Evolutionary conservation across 2,113 vertebrate genomes (phyloP).

Genomic region (Strix aluco): DNA sequence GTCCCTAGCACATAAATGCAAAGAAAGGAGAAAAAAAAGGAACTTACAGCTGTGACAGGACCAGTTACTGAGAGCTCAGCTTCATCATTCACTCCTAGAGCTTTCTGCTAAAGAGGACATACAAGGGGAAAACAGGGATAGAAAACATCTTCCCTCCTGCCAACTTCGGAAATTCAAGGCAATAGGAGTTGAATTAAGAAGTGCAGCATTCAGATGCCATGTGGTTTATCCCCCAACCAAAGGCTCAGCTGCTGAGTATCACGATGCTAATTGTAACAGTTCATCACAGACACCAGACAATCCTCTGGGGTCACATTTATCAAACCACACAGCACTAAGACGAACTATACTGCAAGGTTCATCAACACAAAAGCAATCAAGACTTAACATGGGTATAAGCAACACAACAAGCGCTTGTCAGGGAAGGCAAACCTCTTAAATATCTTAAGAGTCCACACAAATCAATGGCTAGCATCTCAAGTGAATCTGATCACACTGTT

Average conservation of each 20-base stretch:
- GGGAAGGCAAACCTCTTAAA: neutral
- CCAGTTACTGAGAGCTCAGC: neutral
- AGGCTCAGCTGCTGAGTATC: neutral
- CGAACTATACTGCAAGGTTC: neutral
- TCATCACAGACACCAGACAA: neutral
- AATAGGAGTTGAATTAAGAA: neutral
- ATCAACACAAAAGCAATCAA: neutral
- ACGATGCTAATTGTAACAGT: neutral
- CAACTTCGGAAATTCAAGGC: neutral
- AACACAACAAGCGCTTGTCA: neutral
- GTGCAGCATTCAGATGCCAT: neutral
- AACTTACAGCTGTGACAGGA: neutral
- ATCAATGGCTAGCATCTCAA: neutral
- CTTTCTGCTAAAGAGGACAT: neutral
- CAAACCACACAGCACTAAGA: neutral
- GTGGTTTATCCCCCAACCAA: neutral
- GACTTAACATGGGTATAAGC: neutral
- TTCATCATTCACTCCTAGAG: neutral
- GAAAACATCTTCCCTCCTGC: neutral
- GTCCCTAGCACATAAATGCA: neutral
- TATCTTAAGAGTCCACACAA: too few relatives aligned
- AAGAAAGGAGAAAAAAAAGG: neutral
- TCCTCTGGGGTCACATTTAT: neutral
- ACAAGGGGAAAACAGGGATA: neutral
- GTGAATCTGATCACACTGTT: neutral